Evolutionary conservation across 2,888 invertebrate species (phyloP).

Genomic region (Limenitis camilla): DNA sequence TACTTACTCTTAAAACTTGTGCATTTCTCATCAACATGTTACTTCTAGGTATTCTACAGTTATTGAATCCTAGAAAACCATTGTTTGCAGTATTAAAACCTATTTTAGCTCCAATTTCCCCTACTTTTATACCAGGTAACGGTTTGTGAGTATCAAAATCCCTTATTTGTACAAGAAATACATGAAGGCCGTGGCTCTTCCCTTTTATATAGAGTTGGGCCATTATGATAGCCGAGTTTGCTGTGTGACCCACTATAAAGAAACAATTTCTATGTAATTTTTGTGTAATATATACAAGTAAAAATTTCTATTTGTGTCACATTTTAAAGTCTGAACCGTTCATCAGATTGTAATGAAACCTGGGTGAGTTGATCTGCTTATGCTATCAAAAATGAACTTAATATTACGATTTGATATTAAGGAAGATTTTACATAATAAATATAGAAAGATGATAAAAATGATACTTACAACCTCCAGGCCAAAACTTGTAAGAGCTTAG

Average conservation of each 20-base stretch:
- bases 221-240: constrained; percentile 90
- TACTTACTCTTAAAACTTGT: constrained; percentile 69
- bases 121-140: constrained; percentile 86
- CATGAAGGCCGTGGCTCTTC: constrained; percentile 85
- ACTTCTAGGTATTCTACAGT: constrained; percentile 85
- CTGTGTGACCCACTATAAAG: constrained; percentile 87
- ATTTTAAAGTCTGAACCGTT: too few species aligned
- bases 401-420: too few species aligned
- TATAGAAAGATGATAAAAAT: neutral
- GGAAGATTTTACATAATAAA: too few species aligned
- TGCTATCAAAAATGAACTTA: too few species aligned
- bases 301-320: neutral
- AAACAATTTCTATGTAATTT: neutral
- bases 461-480: constrained; percentile 91
- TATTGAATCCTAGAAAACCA: constrained; percentile 87
- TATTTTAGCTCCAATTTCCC: constrained; percentile 92
- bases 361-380: too few species aligned
- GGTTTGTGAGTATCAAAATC: constrained; percentile 87
- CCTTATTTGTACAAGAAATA: constrained; percentile 90
- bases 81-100: constrained; percentile 91
- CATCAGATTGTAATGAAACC: too few species aligned
- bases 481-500: constrained; percentile 96
- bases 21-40: constrained; percentile 93
- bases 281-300: neutral
- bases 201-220: constrained; percentile 88